Conservation (phyloP, 2,113 vertebrate species). For the Colistium nudipinnis region DNA sequence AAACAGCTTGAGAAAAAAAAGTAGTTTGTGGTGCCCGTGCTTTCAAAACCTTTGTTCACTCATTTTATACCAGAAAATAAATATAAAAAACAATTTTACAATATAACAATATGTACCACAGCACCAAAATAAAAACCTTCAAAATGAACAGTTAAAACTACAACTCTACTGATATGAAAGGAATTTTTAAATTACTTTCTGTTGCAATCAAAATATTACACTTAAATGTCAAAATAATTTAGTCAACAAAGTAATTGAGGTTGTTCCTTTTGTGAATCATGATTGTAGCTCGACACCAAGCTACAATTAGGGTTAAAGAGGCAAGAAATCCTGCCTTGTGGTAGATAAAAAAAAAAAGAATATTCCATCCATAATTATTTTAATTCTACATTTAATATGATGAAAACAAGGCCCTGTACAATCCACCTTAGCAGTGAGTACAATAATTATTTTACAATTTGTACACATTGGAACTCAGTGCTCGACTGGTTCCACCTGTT, state of each 20-base stretch:
- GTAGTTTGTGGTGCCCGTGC: not conserved
- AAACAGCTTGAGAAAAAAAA: not conserved
- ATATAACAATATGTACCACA: not conserved
- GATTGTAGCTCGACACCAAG: slow-evolving; percentile 22
- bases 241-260: slow-evolving; percentile 16
- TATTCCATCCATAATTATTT: slow-evolving; percentile 75
- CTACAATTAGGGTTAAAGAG: slow-evolving; percentile 42
- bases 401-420: slow-evolving; percentile 99
- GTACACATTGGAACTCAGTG: slow-evolving; percentile 92
- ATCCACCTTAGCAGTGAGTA: slow-evolving; percentile 96
- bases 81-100: too few species aligned
- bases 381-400: slow-evolving; percentile 96
- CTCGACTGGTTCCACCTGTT: slow-evolving; percentile 79
- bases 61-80: not conserved
- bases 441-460: slow-evolving; percentile 99
- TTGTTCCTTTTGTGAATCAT: not conserved
- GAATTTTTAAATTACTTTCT: not conserved
- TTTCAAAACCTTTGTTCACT: not conserved
- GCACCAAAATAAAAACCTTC: not conserved
- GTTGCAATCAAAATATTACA: not conserved
- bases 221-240: not conserved
- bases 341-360: slow-evolving; percentile 41
- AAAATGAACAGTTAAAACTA: not conserved
- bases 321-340: slow-evolving; percentile 13
- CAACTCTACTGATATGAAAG: not conserved